These are phyloP conservation scores for Oedothorax gibbosus DNA, from an alignment of 1,140 invertebrate species.

Conservation along the genomic window DNA sequence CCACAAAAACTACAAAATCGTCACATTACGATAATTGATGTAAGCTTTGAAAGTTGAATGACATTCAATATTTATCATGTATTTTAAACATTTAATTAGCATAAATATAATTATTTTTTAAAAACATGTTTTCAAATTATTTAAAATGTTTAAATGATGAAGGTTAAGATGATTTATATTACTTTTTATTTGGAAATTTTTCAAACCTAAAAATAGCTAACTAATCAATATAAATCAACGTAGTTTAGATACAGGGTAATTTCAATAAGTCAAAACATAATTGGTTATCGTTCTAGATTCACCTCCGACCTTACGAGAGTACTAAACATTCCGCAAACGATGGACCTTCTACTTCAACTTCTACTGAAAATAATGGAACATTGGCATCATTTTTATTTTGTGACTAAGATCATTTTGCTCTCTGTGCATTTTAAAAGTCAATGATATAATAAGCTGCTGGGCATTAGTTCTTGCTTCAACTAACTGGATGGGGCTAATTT, in stretches of 20 bases:
- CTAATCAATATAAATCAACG: too few relatives aligned
- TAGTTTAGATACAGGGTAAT: background rate
- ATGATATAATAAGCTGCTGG: background rate
- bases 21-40: constrained; percentile 86
- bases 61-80: too few relatives aligned
- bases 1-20: constrained; percentile 79
- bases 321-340: constrained; percentile 58
- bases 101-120: too few relatives aligned
- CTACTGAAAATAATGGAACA: background rate
- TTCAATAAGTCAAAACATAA: background rate
- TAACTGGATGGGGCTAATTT: constrained; percentile 8
- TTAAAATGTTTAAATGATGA: too few relatives aligned
- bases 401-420: background rate
- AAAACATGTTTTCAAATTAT: too few relatives aligned
- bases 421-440: background rate
- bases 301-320: constrained; percentile 62
- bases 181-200: too few relatives aligned
- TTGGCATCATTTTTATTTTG: constrained; percentile 1
- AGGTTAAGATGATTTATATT: too few relatives aligned
- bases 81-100: too few relatives aligned
- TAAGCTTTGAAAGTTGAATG: too few relatives aligned
- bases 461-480: background rate
- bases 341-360: background rate
- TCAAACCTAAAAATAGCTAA: too few relatives aligned
- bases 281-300: constrained; percentile 56